These are phyloP conservation scores for Sorex araneus DNA, from an alignment of 2,113 vertebrate genomes.

Conservation along the genomic window DNA sequence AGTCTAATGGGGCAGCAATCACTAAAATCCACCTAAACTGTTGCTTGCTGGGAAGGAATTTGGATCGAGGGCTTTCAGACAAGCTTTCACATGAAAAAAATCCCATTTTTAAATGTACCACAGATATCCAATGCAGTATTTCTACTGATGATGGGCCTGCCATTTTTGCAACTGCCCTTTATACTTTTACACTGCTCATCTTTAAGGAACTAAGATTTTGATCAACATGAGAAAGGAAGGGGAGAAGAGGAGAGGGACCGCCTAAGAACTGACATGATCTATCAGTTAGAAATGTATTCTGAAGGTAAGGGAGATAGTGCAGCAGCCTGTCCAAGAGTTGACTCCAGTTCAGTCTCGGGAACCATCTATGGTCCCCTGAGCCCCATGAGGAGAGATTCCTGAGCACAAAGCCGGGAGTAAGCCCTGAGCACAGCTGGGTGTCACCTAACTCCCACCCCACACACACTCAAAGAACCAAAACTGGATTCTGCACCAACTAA, in stretches of 20 bases:
- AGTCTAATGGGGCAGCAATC: background rate
- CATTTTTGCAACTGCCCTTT: slow-evolving; percentile 45
- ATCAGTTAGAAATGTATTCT: background rate
- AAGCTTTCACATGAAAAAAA: slow-evolving; percentile 54
- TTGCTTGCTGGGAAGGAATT: background rate
- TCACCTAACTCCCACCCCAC: too few relatives aligned
- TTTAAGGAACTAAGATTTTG: slow-evolving; percentile 12
- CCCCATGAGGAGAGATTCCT: too few relatives aligned
- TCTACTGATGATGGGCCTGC: background rate
- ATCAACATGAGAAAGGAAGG: slow-evolving; percentile 47
- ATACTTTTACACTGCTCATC: background rate
- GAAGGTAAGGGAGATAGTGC: background rate
- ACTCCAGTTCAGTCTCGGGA: too few relatives aligned
- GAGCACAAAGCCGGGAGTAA: too few relatives aligned
- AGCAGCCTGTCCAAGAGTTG: background rate
- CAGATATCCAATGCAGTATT: background rate
- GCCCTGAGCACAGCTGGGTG: too few relatives aligned
- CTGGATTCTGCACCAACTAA: background rate
- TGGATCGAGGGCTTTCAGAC: background rate
- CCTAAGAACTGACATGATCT: background rate
- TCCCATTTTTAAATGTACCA: slow-evolving; percentile 1
- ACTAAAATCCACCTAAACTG: background rate
- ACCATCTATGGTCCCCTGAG: too few relatives aligned
- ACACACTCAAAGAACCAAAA: background rate
- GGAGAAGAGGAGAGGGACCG: background rate